Base-by-base conservation (phyloP, 2,113 vertebrate species). In the Saguinus imperator region DNA sequence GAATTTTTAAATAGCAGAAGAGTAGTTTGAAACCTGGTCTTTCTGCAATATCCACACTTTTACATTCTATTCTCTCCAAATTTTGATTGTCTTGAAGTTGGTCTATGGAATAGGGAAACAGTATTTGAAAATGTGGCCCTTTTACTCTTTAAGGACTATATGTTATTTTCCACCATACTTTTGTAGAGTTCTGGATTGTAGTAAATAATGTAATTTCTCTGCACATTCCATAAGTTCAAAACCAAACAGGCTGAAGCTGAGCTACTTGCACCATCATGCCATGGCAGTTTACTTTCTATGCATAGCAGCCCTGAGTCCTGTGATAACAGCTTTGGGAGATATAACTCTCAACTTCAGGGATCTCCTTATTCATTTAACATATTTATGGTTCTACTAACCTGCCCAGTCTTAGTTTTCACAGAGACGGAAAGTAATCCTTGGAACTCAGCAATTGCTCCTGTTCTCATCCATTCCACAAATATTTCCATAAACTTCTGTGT, bases 201-300 rank as follows among this genome's bases (percentile, higher is more conserved):
- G 72, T 64, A 87, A 94, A 57, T 88, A 92, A 83, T 86, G 37
- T 77, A 61, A 80, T 93, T 90, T 66, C n/a, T 48, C 64, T 94
- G 58, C 55, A 68, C 18, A 70, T 50, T 73, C 52, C 68, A 87
- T 45, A 72, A 83, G 45, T 83, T 50, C 85, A 66, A 96, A 93
- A 45, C 82, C 40, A 66, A 55, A 83, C 0, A 7, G 50, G 12
- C 57, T 77, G 75, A 90, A 84, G 40, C 29, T 4, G 20, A 75
- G 40, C 70, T 90, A 57, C 35, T 72, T 83, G 50, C 20, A n/a
- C 37, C 11, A 17, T 40, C 68, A 37, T 0, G 25, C 25, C 72
- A 6, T 0, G 6, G 61, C 16, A 4, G 2, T 68, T 9, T 16
- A 29, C 13, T 82, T 66, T 73, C 80, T 52, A 21, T 10, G 12